Percentiles rank a stretch among this genome's conserved stretches.
phyloP scores from a whole-genome alignment of 2,797 vertebrate genomes.

The Salarias fasciatus region DNA sequence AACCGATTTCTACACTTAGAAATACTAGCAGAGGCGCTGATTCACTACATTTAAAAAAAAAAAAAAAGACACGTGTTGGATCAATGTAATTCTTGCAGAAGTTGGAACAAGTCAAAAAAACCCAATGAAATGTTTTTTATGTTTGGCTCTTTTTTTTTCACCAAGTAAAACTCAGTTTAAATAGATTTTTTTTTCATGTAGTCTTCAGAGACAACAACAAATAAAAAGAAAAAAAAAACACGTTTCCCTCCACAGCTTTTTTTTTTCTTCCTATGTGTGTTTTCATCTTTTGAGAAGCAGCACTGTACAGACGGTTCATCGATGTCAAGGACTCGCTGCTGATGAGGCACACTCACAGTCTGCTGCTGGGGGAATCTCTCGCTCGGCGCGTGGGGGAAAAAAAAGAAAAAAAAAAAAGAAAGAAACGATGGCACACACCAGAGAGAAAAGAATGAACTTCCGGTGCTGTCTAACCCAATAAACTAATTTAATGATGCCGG shows the following conservation, averaged over 20 bases:
- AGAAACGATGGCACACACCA: constrained; percentile 6
- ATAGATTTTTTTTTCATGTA: constrained; percentile 5
- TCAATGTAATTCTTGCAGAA: too few relatives aligned
- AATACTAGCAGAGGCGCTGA: too few relatives aligned
- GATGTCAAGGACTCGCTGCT: constrained; percentile 17
- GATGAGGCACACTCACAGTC: constrained; percentile 6
- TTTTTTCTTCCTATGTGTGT: too few relatives aligned
- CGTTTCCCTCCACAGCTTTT: constrained; percentile 24
- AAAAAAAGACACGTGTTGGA: too few relatives aligned
- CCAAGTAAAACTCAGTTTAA: background rate
- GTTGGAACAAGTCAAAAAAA: too few relatives aligned
- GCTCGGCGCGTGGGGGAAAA: background rate
- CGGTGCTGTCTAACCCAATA: constrained; percentile 44
- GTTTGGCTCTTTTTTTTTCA: too few relatives aligned
- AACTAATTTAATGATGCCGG: constrained; percentile 57
- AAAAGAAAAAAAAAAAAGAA: background rate
- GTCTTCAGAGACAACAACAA: constrained; percentile 1
- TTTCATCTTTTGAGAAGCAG: constrained; percentile 4
- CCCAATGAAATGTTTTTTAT: too few relatives aligned
- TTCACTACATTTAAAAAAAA: too few relatives aligned
- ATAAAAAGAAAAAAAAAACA: constrained; percentile 11
- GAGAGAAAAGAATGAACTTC: constrained; percentile 53
- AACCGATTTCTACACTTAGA: too few relatives aligned
- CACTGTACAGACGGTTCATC: constrained; percentile 8
- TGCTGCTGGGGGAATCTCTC: constrained; percentile 1